phyloP scores from a whole-genome alignment of 2,888 invertebrate species.

The Siphonodentalium dalli region DNA sequence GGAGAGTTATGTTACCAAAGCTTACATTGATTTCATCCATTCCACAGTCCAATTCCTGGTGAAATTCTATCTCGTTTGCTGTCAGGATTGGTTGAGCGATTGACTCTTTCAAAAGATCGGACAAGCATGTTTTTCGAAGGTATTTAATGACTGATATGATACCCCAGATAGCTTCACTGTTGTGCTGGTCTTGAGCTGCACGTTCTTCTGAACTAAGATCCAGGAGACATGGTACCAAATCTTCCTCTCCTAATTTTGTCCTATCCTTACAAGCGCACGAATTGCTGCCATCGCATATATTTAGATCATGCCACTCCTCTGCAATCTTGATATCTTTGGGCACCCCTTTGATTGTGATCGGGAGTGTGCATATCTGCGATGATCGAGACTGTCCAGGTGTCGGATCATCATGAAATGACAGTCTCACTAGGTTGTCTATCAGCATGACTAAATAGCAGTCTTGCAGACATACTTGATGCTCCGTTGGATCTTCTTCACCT shows the following conservation, averaged over 20 bases:
- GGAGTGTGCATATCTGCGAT: constrained; percentile 4
- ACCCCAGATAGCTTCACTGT: too few species aligned
- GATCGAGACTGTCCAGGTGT: constrained; percentile 9
- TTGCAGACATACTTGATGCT: neutral
- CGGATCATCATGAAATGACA: neutral
- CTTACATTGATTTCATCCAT: too few species aligned
- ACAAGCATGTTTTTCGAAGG: too few species aligned
- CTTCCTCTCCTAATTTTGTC: neutral
- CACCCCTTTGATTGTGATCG: constrained; percentile 8
- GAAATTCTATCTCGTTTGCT: too few species aligned
- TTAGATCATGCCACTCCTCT: constrained; percentile 3
- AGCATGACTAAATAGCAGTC: constrained; percentile 4
- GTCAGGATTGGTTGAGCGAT: too few species aligned
- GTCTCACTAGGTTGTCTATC: constrained; percentile 14
- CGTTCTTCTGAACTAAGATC: too few species aligned
- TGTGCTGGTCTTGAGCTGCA: too few species aligned
- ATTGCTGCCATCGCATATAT: neutral
- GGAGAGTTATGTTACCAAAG: too few species aligned
- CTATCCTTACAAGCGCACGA: neutral
- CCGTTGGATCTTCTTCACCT: neutral
- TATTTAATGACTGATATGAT: too few species aligned
- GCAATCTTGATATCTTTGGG: neutral
- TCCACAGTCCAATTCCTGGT: too few species aligned
- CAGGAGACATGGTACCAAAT: too few species aligned
- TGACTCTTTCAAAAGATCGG: too few species aligned